A percentile compares a stretch with the other conserved stretches of the same genome.
phyloP scores from a whole-genome alignment of 2,797 vertebrate genomes.

The Anableps anableps region DNA sequence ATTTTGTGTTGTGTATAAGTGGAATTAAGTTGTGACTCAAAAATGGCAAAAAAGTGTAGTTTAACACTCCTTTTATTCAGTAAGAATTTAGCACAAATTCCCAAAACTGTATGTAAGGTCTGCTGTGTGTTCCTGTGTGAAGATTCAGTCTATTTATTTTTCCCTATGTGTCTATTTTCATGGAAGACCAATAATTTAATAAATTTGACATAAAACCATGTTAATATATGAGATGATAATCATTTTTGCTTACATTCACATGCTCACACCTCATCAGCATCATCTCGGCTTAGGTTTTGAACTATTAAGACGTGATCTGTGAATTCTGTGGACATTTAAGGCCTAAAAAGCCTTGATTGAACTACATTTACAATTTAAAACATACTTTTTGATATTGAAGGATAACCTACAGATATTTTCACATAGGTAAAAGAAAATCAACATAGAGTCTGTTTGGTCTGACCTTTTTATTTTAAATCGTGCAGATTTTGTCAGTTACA shows the following conservation, averaged over 20 bases:
- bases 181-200: constrained; percentile 92
- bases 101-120: constrained; percentile 88
- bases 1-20: constrained; percentile 73
- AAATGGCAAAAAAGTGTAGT: constrained; percentile 41
- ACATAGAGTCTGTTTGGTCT: not conserved
- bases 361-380: not conserved
- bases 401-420: not conserved
- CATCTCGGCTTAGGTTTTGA: not conserved
- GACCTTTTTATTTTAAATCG: not conserved
- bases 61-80: constrained; percentile 13
- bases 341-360: not conserved
- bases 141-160: constrained; percentile 97
- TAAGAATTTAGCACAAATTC: constrained; percentile 83
- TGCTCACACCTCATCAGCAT: constrained; percentile 4
- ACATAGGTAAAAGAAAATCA: not conserved
- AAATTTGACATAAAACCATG: constrained; percentile 94
- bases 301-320: not conserved
- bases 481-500: not conserved
- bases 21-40: constrained; percentile 69
- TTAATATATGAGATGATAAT: constrained; percentile 41
- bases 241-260: constrained; percentile 12
- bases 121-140: constrained; percentile 92
- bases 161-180: constrained; percentile 90
- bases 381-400: not conserved
- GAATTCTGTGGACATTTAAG: not conserved